Base-by-base conservation (phyloP, 2,113 vertebrate genomes). In the Scartelaos histophorus region DNA sequence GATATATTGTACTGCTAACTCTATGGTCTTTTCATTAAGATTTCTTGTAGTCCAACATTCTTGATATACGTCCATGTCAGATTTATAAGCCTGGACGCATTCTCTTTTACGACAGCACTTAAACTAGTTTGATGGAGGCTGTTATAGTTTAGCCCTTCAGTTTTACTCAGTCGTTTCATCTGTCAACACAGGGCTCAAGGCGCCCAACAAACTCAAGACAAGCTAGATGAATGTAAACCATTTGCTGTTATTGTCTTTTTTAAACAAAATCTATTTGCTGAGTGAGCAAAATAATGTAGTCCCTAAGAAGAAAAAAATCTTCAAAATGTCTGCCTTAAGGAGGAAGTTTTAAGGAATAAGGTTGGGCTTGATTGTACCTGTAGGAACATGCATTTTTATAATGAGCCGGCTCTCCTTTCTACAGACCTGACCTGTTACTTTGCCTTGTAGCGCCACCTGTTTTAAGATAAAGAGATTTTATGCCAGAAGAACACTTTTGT, bases 51-150 rank as follows among this genome's bases (percentile, higher is more conserved):
- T 13, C 65, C 57, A 17, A 47, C 38, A 67, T 51, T 61, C 58
- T 16, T 67, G n/a, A 49, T 68, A 15, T 60, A 68, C 61, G 2
- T 35, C 10, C 54, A 22, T 25, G 29, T 68, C 10, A n/a, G 43
- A 24, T 60, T 46, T 67, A 25, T 66, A 21, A 16, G 66, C 38
- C 57, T 10, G 60, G 66, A 74, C 13, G 24, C 19, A 60, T 43
- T 60, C 65, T 34, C 66, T 16, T 66, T 66, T 46, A 66, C 43
- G 21, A 19, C 65, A 22, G 19, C 38, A 47, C 38, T 66, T 46
- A 66, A 66, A 66, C 38, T 43, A 47, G 21, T 24, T 45, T 47
- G 38, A 47, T 45, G 65, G 45, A 66, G 65, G 45, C 45, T 66
- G 19, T 66, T 46, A 46, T 15, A 47, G 61, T 64, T 66, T 25